Conservation (phyloP, 2,888 invertebrate genomes). For the Linyphia triangularis region DNA sequence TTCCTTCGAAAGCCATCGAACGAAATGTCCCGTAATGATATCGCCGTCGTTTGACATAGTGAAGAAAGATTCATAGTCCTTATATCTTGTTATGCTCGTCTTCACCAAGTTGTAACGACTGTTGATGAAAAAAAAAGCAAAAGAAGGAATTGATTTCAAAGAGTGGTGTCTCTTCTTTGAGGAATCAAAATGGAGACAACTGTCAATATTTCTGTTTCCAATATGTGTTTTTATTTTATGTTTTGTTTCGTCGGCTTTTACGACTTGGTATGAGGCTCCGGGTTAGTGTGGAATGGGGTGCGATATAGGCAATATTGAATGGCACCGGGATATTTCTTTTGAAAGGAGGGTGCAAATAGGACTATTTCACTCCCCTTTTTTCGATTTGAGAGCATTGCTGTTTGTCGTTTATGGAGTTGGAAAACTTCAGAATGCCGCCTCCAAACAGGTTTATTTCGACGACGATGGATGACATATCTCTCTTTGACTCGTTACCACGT, state of each 20-base stretch:
- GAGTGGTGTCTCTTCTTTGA: background rate
- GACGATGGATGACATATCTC: no score
- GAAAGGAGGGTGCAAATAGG: background rate
- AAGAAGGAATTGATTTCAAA: background rate
- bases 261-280: background rate
- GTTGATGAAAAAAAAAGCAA: background rate
- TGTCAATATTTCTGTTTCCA: conserved; percentile 54
- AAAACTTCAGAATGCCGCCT: background rate
- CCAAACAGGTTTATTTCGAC: background rate
- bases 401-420: background rate
- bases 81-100: conserved; percentile 32
- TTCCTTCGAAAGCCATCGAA: conserved; percentile 39
- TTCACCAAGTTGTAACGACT: conserved; percentile 40
- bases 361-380: background rate
- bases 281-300: background rate
- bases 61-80: conserved; percentile 16
- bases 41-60: conserved; percentile 24
- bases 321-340: background rate
- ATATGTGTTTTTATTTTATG: background rate
- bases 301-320: background rate
- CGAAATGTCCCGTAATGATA: conserved; percentile 60
- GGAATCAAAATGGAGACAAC: conserved; percentile 38
- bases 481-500: background rate
- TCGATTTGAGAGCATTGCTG: background rate
- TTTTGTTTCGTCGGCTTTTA: conserved; percentile 6